These are phyloP conservation scores for Pipistrellus pipistrellus DNA, from an alignment of 2,797 vertebrate species.

Conservation along the genomic window DNA sequence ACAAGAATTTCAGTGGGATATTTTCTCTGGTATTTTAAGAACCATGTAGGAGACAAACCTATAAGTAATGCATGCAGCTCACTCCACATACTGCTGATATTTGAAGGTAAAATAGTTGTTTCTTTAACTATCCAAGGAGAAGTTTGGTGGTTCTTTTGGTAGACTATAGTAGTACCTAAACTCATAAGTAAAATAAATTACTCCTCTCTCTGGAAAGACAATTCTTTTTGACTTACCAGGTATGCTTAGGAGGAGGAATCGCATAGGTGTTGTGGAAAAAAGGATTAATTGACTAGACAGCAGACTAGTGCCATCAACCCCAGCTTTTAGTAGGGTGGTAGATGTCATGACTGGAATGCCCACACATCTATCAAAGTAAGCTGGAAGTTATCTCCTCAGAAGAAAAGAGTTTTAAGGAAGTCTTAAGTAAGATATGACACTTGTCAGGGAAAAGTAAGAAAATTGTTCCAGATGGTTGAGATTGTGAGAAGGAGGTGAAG, in stretches of 20 bases:
- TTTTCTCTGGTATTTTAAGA: background rate
- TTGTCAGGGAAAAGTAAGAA: conserved; percentile 77
- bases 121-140: background rate
- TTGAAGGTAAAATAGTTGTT: background rate
- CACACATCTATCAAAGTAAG: conserved; percentile 42
- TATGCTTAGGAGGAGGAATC: background rate
- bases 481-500: conserved; percentile 71
- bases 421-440: conserved; percentile 74
- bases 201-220: background rate
- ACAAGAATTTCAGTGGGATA: background rate
- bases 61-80: background rate
- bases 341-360: conserved; percentile 21
- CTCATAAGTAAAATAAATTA: background rate
- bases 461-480: conserved; percentile 79
- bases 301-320: background rate
- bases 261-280: background rate
- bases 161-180: background rate
- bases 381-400: conserved; percentile 56
- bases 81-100: background rate
- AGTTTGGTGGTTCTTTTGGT: background rate
- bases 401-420: conserved; percentile 63
- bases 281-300: background rate
- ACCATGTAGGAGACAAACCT: background rate
- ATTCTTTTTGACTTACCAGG: background rate
- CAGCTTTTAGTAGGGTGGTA: background rate